Evolutionary conservation across 1,140 invertebrate genomes (phyloP).

Genomic region (Drosophila sproati): DNA sequence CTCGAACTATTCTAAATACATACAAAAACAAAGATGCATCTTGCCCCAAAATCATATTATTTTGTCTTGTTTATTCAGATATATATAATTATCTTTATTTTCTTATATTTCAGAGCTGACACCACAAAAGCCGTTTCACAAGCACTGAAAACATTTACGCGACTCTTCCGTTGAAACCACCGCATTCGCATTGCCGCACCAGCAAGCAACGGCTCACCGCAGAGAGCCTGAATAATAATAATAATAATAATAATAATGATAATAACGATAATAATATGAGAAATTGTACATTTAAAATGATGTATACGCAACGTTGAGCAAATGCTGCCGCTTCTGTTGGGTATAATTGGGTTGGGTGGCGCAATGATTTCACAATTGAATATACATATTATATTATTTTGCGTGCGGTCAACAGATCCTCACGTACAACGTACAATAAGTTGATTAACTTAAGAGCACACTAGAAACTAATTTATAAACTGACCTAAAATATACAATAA

Average conservation of each 20-base stretch:
- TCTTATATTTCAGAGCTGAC: constrained; percentile 87
- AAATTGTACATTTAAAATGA: constrained; percentile 67
- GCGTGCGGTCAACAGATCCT: constrained; percentile 58
- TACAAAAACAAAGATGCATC: too few species aligned
- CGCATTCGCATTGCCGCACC: background rate
- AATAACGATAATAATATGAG: constrained; percentile 9
- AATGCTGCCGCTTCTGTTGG: background rate
- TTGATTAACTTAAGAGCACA: constrained; percentile 46
- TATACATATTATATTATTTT: constrained; percentile 29
- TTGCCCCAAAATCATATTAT: too few species aligned
- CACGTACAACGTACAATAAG: constrained; percentile 53
- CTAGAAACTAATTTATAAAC: constrained; percentile 49
- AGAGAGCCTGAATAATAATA: background rate
- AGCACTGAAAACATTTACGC: constrained; percentile 90
- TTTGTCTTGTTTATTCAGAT: too few species aligned
- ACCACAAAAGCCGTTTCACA: constrained; percentile 89
- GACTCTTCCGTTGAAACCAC: constrained; percentile 88
- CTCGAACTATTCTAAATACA: constrained; percentile 1
- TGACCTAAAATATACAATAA: constrained; percentile 54
- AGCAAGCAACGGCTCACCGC: background rate
- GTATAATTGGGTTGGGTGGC: constrained; percentile 56
- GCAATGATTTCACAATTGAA: constrained; percentile 47
- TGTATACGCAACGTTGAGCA: constrained; percentile 46
- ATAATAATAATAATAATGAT: background rate
- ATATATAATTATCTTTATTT: constrained; percentile 2